phyloP scores from a whole-genome alignment of 2,797 vertebrate genomes.

The Amblyraja radiata region DNA sequence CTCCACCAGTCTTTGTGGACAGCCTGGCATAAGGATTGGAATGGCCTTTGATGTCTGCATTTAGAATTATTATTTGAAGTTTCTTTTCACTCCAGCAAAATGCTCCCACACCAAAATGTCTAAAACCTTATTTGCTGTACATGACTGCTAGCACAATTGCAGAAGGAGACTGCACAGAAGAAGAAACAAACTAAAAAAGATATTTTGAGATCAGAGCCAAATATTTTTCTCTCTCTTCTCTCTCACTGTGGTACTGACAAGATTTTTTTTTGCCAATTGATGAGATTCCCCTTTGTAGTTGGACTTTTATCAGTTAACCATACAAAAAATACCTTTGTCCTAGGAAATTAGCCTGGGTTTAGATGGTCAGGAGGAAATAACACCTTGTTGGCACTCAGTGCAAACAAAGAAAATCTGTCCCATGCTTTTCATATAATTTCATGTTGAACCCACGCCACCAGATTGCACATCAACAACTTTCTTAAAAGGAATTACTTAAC shows the following conservation, averaged over 20 bases:
- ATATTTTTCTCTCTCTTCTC: too few species aligned
- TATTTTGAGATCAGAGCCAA: too few species aligned
- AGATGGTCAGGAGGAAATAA: background rate
- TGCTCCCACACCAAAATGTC: background rate
- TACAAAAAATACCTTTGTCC: too few species aligned
- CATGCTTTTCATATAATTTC: too few species aligned
- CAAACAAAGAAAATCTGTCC: background rate
- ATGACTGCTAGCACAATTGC: too few species aligned
- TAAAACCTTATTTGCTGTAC: background rate
- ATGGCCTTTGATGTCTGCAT: too few species aligned
- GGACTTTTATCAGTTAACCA: background rate
- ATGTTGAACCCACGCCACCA: background rate
- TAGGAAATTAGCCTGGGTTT: background rate
- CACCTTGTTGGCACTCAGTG: background rate
- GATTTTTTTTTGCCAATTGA: background rate
- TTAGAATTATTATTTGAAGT: background rate
- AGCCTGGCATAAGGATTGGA: too few species aligned
- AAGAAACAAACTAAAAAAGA: too few species aligned
- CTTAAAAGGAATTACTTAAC: background rate
- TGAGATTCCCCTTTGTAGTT: background rate
- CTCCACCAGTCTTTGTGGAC: too few species aligned
- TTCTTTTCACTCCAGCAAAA: background rate
- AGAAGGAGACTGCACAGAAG: too few species aligned
- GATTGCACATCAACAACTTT: background rate
- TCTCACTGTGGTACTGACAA: background rate